Conservation (phyloP, 2,113 vertebrate genomes). For the Scortum barcoo region DNA sequence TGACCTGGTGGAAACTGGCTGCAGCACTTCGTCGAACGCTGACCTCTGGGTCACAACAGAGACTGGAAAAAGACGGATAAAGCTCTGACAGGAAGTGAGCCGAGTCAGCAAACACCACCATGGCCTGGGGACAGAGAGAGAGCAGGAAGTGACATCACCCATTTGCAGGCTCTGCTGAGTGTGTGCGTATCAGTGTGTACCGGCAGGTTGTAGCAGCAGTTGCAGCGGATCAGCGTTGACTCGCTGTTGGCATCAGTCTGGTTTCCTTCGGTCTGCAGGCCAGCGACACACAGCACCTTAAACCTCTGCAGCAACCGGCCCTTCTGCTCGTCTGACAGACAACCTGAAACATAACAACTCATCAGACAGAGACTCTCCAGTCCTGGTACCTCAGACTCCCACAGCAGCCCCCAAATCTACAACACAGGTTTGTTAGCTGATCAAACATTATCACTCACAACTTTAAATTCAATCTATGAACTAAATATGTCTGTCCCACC, state of each 20-base stretch:
- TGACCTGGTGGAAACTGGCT: constrained; percentile 94
- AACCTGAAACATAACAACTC: constrained; percentile 44
- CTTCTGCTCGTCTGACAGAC: constrained; percentile 88
- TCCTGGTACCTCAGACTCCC: neutral
- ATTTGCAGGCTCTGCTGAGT: neutral
- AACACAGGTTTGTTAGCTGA: too few relatives aligned
- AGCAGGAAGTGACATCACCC: neutral
- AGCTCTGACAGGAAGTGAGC: constrained; percentile 93
- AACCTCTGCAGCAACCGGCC: constrained; percentile 93
- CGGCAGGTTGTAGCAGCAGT: constrained; percentile 97
- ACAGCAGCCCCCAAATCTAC: too few relatives aligned
- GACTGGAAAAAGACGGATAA: constrained; percentile 93
- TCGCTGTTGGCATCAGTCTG: constrained; percentile 88
- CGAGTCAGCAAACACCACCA: constrained; percentile 93
- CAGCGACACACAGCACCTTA: constrained; percentile 91
- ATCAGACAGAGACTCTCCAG: neutral
- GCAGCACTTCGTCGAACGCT: constrained; percentile 91
- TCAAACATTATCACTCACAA: too few relatives aligned
- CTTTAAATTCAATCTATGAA: too few relatives aligned
- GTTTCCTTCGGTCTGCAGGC: constrained; percentile 91
- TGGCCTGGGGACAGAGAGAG: constrained; percentile 83
- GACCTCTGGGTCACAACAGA: constrained; percentile 94
- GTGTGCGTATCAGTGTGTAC: constrained; percentile 68
- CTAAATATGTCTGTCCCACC: too few relatives aligned
- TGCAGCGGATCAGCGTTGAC: constrained; percentile 90